These are phyloP conservation scores for Onychorhynchus coronatus DNA, from an alignment of 2,113 vertebrate species.

Conservation along the genomic window DNA sequence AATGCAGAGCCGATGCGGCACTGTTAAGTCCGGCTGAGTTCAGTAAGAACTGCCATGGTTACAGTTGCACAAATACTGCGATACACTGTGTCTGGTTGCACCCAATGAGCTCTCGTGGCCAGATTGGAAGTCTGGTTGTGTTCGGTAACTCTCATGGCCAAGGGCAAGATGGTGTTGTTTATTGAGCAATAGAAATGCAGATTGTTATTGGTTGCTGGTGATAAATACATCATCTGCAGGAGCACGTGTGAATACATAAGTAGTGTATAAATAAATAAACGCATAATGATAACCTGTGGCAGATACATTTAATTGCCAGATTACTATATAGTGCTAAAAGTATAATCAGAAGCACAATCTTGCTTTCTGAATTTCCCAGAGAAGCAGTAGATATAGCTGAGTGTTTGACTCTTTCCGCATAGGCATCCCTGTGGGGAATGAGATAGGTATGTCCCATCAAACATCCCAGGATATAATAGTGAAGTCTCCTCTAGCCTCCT, in stretches of 20 bases:
- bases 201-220: not conserved
- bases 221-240: not conserved
- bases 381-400: not conserved
- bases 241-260: not conserved
- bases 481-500: not conserved
- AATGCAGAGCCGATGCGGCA: not conserved
- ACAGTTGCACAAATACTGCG: not conserved
- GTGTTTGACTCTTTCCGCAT: not conserved
- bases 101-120: not conserved
- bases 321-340: not conserved
- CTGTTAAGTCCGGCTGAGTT: not conserved
- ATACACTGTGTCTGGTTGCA: not conserved
- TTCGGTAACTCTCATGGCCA: not conserved
- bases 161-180: not conserved
- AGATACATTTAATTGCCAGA: not conserved
- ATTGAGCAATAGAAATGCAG: not conserved
- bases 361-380: not conserved
- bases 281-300: not conserved
- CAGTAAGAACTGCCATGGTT: fast-evolving
- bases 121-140: not conserved
- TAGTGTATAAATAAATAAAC: too few relatives aligned
- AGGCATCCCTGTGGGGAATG: not conserved
- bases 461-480: not conserved
- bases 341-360: not conserved
- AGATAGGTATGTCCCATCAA: not conserved